Conservation (phyloP, 2,888 invertebrate genomes). For the Halictus quadricinctus region DNA sequence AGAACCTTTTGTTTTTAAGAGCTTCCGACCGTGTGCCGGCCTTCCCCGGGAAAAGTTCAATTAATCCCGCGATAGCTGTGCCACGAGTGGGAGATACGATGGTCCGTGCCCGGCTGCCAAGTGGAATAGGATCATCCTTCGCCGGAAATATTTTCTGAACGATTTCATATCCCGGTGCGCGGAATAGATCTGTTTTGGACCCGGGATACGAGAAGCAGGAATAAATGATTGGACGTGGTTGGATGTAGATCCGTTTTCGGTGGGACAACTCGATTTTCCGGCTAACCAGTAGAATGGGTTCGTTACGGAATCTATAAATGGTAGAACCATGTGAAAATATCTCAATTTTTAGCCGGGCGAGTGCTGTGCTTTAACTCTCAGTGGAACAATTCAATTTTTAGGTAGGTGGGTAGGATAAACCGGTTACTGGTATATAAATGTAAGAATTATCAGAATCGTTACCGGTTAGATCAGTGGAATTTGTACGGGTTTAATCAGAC, state of each 20-base stretch:
- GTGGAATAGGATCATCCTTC: background rate
- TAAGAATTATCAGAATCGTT: background rate
- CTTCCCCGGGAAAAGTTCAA: conserved; percentile 27
- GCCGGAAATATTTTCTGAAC: background rate
- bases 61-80: conserved; percentile 29
- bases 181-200: background rate
- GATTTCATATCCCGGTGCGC: background rate
- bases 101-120: background rate
- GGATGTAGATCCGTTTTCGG: background rate
- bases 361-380: background rate
- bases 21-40: conserved; percentile 14
- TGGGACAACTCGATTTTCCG: background rate
- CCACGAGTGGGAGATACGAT: background rate
- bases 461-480: too few species aligned
- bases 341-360: background rate
- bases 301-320: background rate
- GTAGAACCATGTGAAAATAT: background rate
- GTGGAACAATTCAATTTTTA: background rate
- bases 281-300: background rate
- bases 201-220: background rate
- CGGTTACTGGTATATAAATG: background rate
- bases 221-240: background rate
- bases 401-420: background rate
- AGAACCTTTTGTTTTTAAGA: conserved; percentile 27
- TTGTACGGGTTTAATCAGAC: too few species aligned